phyloP scores from a whole-genome alignment of 2,113 vertebrate genomes.

The Eleginops maclovinus region DNA sequence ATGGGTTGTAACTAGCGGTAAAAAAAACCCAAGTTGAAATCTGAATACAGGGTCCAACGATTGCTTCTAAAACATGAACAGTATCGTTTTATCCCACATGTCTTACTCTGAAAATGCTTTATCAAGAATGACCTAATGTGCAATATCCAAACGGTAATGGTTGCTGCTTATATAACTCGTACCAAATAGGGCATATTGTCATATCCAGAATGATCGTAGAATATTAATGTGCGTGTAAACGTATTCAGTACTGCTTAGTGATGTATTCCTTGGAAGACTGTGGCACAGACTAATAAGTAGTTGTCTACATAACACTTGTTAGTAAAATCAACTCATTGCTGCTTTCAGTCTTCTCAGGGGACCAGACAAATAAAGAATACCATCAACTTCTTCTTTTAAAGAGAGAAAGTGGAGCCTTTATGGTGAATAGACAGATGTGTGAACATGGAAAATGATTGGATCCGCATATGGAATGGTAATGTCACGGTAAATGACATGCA shows the following conservation, averaged over 20 bases:
- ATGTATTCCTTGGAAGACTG: not conserved
- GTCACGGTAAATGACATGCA: slow-evolving; percentile 27
- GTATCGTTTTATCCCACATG: too few relatives aligned
- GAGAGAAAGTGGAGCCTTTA: not conserved
- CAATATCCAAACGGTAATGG: too few relatives aligned
- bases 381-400: slow-evolving; percentile 8
- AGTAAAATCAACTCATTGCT: not conserved
- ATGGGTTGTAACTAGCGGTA: too few relatives aligned
- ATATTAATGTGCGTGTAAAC: too few relatives aligned
- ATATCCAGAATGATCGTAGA: too few relatives aligned
- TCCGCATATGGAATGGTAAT: slow-evolving; percentile 33
- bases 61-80: too few relatives aligned
- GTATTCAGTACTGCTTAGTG: not conserved
- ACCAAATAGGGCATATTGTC: too few relatives aligned
- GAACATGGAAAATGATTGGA: not conserved
- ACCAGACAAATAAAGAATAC: not conserved
- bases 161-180: too few relatives aligned
- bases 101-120: too few relatives aligned
- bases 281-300: not conserved
- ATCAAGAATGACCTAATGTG: too few relatives aligned
- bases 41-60: too few relatives aligned
- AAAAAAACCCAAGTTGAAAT: too few relatives aligned
- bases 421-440: not conserved
- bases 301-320: not conserved
- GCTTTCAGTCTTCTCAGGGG: not conserved